Evolutionary conservation across 30 jellyfish, hydroid and myxozoan genomes (phyloP).

Genomic region (Clytia hemisphaerica): DNA sequence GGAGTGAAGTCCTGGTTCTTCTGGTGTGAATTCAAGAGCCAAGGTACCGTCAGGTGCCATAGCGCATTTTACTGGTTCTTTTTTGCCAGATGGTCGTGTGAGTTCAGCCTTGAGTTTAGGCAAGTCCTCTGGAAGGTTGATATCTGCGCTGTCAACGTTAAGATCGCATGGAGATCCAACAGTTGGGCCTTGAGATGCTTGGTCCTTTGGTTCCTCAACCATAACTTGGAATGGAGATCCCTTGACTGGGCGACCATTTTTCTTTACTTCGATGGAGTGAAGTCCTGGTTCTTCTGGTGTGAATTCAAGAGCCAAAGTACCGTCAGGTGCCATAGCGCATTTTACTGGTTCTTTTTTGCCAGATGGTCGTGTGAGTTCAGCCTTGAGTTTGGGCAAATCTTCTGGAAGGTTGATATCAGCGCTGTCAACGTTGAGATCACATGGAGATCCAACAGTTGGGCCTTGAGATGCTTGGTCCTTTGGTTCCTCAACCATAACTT

Average conservation of each 20-base stretch:
- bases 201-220: conserved; percentile 49
- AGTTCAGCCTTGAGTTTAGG: conserved; percentile 42
- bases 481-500: conserved; percentile 46
- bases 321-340: conserved; percentile 74
- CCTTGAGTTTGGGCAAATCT: conserved; percentile 62
- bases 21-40: conserved; percentile 73
- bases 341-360: conserved; percentile 82
- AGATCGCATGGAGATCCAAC: conserved; percentile 46
- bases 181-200: conserved; percentile 12
- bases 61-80: conserved; percentile 57
- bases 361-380: conserved; percentile 73
- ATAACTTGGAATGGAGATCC: conserved; percentile 88
- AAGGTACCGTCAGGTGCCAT: conserved; percentile 74
- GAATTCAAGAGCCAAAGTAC: conserved; percentile 64
- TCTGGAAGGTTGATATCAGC: conserved; percentile 81
- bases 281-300: conserved; percentile 84
- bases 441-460: conserved; percentile 92
- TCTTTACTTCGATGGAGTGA: conserved; percentile 66
- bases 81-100: conserved; percentile 84
- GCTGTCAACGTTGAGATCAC: conserved; percentile 67
- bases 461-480: conserved; percentile 43
- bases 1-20: conserved; percentile 71
- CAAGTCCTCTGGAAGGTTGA: conserved; percentile 38
- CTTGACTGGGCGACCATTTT: conserved; percentile 70
- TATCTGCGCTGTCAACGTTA: conserved; percentile 19